Base-by-base conservation (phyloP, 2,113 vertebrate genomes). In the Vidua macroura region DNA sequence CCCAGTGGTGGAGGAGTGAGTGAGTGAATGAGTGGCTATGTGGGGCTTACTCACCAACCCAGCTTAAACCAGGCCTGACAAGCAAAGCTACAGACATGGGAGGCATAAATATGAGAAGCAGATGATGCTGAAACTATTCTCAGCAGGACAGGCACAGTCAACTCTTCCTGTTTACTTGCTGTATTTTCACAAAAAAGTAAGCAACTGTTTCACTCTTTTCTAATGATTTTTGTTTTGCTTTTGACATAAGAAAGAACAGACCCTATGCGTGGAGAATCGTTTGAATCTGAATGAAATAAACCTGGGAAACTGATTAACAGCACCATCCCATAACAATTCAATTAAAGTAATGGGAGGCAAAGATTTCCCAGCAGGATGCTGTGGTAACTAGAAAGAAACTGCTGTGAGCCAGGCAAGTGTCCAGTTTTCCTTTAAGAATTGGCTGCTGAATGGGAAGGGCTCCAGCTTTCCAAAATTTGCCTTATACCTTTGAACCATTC, bases 341-440 rank as follows among this genome's bases (percentile, higher is more conserved):
- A 83, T 91, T 86, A 44, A 88, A 88, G 74, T 90, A 88, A 81
- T 5, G 62, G 31, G 37, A 92, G 37, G 80, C 66, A 82, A 86
- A 86, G n/a, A 81, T 83, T 81, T 94, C 69, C 76, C 93, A 86
- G 93, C 66, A 96, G 88, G 85, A 94, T 69, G 51, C 72, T 88
- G 85, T 44, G 44, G 55, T 59, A 91, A 78, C 43, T 25, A 51
- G 33, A 67, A 66, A 85, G 56, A 76, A 95, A 91, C 31, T 55
- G 44, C 48, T 4, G 2, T 11, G 68, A 86, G 48, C 82, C 56
- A 58, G 91, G 92, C 93, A 92, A 83, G 28, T 1, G 2, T 77
- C 85, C 87, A 92, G 41, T 18, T 88, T 91, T 77, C 75, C 37
- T 49, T 53, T 76, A 74, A 59, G 84, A 53, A 90, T 48, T 12